phyloP scores from a whole-genome alignment of 2,888 invertebrate species.

The Lobophora halterata region DNA sequence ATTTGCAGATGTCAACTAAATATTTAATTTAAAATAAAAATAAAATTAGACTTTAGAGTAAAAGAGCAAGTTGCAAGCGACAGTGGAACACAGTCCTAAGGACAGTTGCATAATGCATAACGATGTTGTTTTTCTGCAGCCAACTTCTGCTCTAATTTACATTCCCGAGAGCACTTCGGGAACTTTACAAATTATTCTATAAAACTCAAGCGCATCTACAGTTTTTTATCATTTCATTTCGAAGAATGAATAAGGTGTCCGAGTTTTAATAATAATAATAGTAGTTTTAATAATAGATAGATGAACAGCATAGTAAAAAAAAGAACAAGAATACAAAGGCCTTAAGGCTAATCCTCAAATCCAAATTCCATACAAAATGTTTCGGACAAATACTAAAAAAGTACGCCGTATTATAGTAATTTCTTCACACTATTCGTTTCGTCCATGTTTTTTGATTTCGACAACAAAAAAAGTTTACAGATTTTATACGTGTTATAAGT shows the following conservation, averaged over 20 bases:
- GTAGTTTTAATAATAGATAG: neutral
- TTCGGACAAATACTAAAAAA: too few relatives aligned
- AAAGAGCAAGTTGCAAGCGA: neutral
- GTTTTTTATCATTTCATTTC: conserved; percentile 28
- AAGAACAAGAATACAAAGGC: too few relatives aligned
- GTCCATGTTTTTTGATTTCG: too few relatives aligned
- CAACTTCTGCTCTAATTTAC: conserved; percentile 17
- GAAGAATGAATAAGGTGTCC: conserved; percentile 5
- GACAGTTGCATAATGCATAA: conserved; percentile 45
- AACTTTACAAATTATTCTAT: conserved; percentile 27
- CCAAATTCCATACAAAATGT: too few relatives aligned
- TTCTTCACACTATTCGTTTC: too few relatives aligned
- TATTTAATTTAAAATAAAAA: too few relatives aligned
- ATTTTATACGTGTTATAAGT: too few relatives aligned
- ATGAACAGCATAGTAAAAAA: too few relatives aligned
- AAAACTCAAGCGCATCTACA: conserved; percentile 21
- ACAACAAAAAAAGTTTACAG: too few relatives aligned
- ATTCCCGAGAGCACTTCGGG: conserved; percentile 18
- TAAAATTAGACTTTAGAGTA: conserved; percentile 1
- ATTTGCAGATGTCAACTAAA: too few relatives aligned
- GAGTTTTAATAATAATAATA: neutral
- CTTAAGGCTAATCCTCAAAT: too few relatives aligned
- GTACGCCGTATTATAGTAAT: too few relatives aligned
- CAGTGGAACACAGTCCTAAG: conserved; percentile 7
- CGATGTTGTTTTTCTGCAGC: conserved; percentile 44